Percentiles rank a stretch among this genome's conserved stretches.
Evolutionary conservation across 2,888 invertebrate species (phyloP).

Genomic region (Nymphalis urticae): DNA sequence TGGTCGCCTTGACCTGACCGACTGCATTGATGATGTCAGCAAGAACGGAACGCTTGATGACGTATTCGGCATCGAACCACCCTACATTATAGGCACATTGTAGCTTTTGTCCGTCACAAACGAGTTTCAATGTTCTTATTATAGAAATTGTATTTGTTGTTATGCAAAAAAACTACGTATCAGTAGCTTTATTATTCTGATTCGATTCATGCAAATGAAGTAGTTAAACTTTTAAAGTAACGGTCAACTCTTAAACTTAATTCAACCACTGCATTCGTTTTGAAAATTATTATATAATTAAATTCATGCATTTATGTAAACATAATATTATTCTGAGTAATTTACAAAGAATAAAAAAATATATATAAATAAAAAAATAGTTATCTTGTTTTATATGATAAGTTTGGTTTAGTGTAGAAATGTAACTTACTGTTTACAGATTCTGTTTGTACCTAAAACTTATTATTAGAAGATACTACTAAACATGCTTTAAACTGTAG

Average conservation of each 20-base stretch:
- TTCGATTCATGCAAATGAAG: conserved; percentile 4
- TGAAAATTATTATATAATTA: background rate
- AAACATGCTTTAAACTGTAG: conserved; percentile 46
- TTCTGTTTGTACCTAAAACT: conserved; percentile 30
- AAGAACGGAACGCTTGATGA: conserved; percentile 94
- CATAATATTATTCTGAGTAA: too few species aligned
- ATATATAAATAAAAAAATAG: too few species aligned
- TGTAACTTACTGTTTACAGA: conserved; percentile 21
- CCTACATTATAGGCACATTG: conserved; percentile 74
- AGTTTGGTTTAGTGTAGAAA: conserved; percentile 12
- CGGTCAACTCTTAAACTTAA: background rate
- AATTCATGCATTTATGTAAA: background rate
- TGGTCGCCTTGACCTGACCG: conserved; percentile 87
- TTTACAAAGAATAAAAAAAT: too few species aligned
- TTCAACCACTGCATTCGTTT: background rate
- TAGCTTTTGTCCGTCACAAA: conserved; percentile 5
- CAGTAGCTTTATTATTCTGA: background rate
- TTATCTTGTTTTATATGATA: too few species aligned
- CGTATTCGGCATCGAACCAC: conserved; percentile 94
- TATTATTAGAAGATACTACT: conserved; percentile 40
- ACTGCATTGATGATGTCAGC: conserved; percentile 83
- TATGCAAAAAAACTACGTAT: background rate
- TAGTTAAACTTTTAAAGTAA: background rate
- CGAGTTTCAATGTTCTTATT: background rate
- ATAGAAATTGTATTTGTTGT: background rate